These are phyloP conservation scores for Sabellastarte sp. DNA, from an alignment of 2,888 invertebrate genomes.

Conservation along the genomic window DNA sequence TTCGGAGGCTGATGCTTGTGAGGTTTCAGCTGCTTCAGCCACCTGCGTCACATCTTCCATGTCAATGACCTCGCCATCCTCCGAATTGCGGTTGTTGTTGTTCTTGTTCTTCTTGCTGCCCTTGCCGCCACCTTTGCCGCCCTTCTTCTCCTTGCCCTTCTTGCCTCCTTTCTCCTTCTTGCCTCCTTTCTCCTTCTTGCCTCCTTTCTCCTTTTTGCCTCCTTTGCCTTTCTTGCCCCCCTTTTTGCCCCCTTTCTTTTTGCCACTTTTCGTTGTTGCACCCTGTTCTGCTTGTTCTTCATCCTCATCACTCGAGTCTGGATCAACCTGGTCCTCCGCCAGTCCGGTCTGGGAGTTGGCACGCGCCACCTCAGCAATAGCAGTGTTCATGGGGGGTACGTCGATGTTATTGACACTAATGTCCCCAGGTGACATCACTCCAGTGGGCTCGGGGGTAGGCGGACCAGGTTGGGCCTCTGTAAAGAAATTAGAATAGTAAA, in stretches of 20 bases:
- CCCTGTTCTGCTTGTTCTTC: background rate
- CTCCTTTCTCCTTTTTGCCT: slow-evolving; percentile 3
- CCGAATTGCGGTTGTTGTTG: background rate
- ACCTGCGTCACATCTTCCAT: background rate
- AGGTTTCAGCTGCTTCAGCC: background rate
- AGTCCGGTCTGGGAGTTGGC: background rate
- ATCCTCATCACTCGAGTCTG: slow-evolving; percentile 3
- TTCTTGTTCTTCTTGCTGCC: background rate
- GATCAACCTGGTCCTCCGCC: background rate
- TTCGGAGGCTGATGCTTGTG: slow-evolving; percentile 40
- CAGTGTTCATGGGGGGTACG: no score
- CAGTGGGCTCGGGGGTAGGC: no score
- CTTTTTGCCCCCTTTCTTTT: slow-evolving; percentile 4
- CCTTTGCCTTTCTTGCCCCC: slow-evolving; percentile 2
- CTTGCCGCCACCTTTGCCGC: background rate
- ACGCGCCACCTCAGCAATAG: background rate
- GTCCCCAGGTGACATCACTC: no score
- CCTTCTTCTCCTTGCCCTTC: slow-evolving; percentile 2
- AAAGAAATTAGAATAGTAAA: no score
- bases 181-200: slow-evolving; percentile 5
- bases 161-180: slow-evolving; percentile 2
- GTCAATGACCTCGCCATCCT: background rate
- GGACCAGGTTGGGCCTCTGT: no score
- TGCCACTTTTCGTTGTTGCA: background rate
- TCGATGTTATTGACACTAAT: no score